Conservation (phyloP, 2,797 vertebrate species). For the Cyprinella venusta region DNA sequence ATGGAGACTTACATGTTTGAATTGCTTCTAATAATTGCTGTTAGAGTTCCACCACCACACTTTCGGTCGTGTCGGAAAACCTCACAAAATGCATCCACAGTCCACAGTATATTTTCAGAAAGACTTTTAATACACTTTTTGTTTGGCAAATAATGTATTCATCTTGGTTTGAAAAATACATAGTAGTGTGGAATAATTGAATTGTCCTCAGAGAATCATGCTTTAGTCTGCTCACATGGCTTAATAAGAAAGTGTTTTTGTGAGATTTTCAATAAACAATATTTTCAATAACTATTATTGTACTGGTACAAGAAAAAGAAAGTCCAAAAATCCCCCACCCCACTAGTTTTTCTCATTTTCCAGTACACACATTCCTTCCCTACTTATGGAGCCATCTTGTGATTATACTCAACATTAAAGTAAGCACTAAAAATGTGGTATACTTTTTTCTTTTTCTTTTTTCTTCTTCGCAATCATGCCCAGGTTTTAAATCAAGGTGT, state of each 20-base stretch:
- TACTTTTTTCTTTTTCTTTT: too few species aligned
- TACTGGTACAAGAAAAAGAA: neutral
- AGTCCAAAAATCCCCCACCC: too few species aligned
- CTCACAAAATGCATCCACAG: neutral
- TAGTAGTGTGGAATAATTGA: neutral
- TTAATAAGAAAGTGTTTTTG: neutral
- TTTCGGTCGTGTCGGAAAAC: neutral
- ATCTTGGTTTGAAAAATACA: neutral
- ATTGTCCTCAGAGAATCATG: neutral
- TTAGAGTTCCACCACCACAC: neutral
- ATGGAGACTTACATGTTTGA: neutral
- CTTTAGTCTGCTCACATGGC: neutral
- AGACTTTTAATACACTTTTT: neutral
- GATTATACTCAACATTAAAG: neutral
- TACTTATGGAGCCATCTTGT: neutral
- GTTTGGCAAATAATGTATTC: neutral
- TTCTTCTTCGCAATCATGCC: neutral
- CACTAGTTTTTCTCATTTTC: neutral
- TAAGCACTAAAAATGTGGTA: neutral
- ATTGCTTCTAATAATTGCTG: slow-evolving; percentile 7
- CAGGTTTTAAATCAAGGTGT: neutral
- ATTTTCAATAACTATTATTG: neutral
- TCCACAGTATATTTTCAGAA: neutral
- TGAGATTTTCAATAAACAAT: slow-evolving; percentile 14
- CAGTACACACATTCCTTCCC: neutral